These are phyloP conservation scores for Diloba caeruleocephala DNA, from an alignment of 2,888 invertebrate genomes.

Conservation along the genomic window DNA sequence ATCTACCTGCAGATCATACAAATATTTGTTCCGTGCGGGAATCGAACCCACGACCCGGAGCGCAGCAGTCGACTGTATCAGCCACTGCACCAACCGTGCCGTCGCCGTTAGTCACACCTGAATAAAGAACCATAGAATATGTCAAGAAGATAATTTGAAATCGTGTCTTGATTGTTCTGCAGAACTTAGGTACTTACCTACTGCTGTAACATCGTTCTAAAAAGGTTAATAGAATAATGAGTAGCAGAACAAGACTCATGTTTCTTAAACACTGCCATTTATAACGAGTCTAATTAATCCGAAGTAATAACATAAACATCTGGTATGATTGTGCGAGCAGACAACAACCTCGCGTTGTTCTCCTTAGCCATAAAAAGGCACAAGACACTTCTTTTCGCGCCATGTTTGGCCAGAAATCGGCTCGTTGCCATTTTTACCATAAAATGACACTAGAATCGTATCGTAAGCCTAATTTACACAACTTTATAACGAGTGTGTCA, in stretches of 20 bases:
- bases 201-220: neutral
- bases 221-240: neutral
- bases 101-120: no score
- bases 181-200: no score
- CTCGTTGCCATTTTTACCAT: conserved; percentile 45
- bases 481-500: no score
- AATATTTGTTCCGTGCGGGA: no score
- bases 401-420: conserved; percentile 64
- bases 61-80: no score
- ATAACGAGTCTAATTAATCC: conserved; percentile 28
- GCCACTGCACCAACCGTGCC: no score
- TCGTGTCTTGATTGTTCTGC: no score
- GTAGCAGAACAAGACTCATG: conserved; percentile 6
- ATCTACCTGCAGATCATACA: no score
- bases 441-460: conserved; percentile 13
- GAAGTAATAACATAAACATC: conserved; percentile 37
- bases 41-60: no score
- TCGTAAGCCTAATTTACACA: no score
- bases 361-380: conserved; percentile 68
- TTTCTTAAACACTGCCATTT: conserved; percentile 13
- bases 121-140: no score
- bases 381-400: conserved; percentile 51
- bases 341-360: conserved; percentile 56
- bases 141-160: no score
- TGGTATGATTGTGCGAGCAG: conserved; percentile 34